Evolutionary conservation across 2,888 invertebrate species (phyloP).

Genomic region (Microchrysa polita): DNA sequence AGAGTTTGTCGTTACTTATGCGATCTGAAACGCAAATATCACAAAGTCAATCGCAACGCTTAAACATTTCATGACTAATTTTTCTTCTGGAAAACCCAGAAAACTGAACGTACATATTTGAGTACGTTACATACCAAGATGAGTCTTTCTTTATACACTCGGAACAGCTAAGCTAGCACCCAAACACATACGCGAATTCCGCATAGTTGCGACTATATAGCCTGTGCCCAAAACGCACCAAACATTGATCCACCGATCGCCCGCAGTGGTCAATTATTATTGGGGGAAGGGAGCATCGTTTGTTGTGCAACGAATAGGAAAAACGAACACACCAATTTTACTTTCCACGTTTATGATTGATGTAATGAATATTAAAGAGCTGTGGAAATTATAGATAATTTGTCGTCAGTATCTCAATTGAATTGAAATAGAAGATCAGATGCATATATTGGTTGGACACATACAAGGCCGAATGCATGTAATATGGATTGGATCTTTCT

Average conservation of each 20-base stretch:
- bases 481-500: background rate
- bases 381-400: conserved; percentile 12
- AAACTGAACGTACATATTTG: too few species aligned
- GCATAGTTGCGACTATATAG: background rate
- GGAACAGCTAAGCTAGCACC: too few species aligned
- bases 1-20: conserved; percentile 2
- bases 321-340: background rate
- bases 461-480: too few species aligned
- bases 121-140: too few species aligned
- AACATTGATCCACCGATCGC: too few species aligned
- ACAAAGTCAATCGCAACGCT: conserved; percentile 14
- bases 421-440: background rate
- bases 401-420: conserved; percentile 17
- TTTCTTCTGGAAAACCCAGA: conserved; percentile 14
- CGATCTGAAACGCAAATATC: background rate
- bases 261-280: too few species aligned
- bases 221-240: background rate
- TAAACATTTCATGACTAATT: conserved; percentile 22
- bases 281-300: background rate
- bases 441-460: too few species aligned
- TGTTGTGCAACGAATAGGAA: conserved; percentile 25
- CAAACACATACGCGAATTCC: background rate
- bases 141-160: too few species aligned
- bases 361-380: conserved; percentile 17
- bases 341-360: conserved; percentile 14